Base-by-base conservation (phyloP, 1,140 invertebrate genomes). In the Diabrotica virgifera region DNA sequence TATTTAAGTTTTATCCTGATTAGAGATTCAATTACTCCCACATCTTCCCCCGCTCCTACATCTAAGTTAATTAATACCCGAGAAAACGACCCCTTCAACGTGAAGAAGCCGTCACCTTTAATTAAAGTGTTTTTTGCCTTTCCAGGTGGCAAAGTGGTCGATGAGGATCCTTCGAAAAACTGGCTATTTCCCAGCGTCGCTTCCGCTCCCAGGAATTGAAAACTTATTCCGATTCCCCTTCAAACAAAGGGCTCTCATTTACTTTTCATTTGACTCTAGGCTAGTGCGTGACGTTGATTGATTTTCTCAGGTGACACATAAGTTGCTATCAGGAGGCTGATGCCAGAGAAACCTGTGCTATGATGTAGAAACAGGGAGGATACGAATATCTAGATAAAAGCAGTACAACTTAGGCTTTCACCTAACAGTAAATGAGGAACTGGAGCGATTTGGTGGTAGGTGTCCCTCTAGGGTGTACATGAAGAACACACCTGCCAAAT, bases 181-280 rank as follows among this genome's bases (percentile, higher is more conserved):
- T 73, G 72, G 72, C 59, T 73, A 52, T 73, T 70, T 64, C 72
- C 72, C 14, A 73, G 72, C 67, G 70, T 70, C n/a, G 72, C 70
- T 5, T 68, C 72, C n/a, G 72, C 70, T 40, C 67, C 40, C 66
- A 72, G 12, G 72, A 73, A 69, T 54, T 72, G 64, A 70, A 73
- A 46, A 73, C 70, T 37, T 52, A 68, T 51, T 68, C 69, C 37
- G 56, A 58, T 50, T 59, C 66, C 5, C 13, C 24, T n/a, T n/a
- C 51, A 24, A 59, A 60, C 59, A 53, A 54, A 50, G 46, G 38
- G 46, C 24, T 52, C 13, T 35, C 56, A 36, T 35, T 52, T 60
- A 63, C 52, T 60, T 52, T 68, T 60, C 59, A 68, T 65, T 65
- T 65, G 36, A 55, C 52, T 50, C 63, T 64, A 52, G 14, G 6